These are phyloP conservation scores for Urechis unicinctus DNA, from an alignment of 2,888 invertebrate species.

Conservation along the genomic window DNA sequence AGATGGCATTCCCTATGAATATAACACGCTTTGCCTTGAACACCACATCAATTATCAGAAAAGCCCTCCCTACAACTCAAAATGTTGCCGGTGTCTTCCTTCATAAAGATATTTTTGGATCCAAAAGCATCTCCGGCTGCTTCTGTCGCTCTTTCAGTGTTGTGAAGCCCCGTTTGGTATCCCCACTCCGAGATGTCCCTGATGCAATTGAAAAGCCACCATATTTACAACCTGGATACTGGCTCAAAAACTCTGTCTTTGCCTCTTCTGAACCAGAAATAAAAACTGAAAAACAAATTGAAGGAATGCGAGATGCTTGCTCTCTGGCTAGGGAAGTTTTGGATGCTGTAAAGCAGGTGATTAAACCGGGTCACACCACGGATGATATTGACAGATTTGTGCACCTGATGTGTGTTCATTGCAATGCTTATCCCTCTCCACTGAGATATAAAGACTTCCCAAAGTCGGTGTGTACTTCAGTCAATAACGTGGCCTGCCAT, in stretches of 20 bases:
- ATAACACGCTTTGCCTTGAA: no score
- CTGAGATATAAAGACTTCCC: slow-evolving; percentile 97
- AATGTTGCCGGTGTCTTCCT: no score
- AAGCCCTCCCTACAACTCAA: no score
- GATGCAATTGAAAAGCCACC: not conserved
- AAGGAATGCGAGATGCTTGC: slow-evolving; percentile 74
- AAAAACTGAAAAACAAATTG: slow-evolving; percentile 15
- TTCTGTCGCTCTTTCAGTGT: no score
- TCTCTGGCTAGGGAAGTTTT: slow-evolving; percentile 73
- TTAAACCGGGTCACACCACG: slow-evolving; percentile 79
- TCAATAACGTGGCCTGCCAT: slow-evolving; percentile 64
- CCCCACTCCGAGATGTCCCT: not conserved
- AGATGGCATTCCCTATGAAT: no score
- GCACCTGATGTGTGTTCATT: slow-evolving; percentile 55
- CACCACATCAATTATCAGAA: no score
- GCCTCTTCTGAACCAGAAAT: slow-evolving; percentile 9
- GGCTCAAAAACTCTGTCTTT: not conserved
- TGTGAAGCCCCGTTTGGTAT: not conserved
- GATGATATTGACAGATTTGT: slow-evolving; percentile 84
- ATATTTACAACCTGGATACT: not conserved
- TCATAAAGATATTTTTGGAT: no score
- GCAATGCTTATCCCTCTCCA: slow-evolving; percentile 97
- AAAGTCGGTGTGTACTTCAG: slow-evolving; percentile 88
- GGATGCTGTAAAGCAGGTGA: slow-evolving; percentile 80
- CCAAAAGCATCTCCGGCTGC: no score